A percentile compares a stretch with the other conserved stretches of the same genome.
These are phyloP conservation scores for Scortum barcoo DNA, from an alignment of 2,113 vertebrate genomes.

Conservation along the genomic window DNA sequence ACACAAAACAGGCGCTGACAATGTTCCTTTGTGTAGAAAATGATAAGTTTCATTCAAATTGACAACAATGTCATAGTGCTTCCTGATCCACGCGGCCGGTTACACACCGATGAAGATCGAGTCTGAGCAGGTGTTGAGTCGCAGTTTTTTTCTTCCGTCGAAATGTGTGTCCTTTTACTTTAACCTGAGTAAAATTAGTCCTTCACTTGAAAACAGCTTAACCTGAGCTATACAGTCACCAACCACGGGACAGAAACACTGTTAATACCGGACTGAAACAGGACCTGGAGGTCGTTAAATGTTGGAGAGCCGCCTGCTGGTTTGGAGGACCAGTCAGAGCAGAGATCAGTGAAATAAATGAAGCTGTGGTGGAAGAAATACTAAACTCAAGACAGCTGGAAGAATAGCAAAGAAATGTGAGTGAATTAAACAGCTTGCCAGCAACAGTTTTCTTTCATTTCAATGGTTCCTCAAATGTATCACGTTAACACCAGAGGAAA, in stretches of 20 bases:
- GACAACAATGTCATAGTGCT: background rate
- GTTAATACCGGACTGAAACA: background rate
- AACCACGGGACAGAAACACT: background rate
- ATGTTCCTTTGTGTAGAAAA: background rate
- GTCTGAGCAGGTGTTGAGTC: background rate
- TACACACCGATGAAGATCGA: background rate
- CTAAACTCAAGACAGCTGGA: no score
- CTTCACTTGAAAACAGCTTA: background rate
- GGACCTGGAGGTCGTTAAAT: no score
- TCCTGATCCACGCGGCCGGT: background rate
- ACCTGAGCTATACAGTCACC: background rate
- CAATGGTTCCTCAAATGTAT: no score
- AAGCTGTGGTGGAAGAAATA: no score
- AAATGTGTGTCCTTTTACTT: background rate
- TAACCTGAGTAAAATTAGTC: background rate
- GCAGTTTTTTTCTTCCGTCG: background rate
- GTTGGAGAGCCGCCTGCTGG: constrained; percentile 37
- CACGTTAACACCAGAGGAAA: no score
- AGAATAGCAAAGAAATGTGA: no score
- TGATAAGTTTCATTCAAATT: background rate
- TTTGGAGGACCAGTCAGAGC: constrained; percentile 33
- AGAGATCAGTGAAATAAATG: background rate
- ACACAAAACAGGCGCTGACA: background rate
- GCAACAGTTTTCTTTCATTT: no score
- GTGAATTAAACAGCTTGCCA: no score